These are phyloP conservation scores for Aspidoscelis tigris DNA, from an alignment of 2,113 vertebrate genomes.

Conservation along the genomic window DNA sequence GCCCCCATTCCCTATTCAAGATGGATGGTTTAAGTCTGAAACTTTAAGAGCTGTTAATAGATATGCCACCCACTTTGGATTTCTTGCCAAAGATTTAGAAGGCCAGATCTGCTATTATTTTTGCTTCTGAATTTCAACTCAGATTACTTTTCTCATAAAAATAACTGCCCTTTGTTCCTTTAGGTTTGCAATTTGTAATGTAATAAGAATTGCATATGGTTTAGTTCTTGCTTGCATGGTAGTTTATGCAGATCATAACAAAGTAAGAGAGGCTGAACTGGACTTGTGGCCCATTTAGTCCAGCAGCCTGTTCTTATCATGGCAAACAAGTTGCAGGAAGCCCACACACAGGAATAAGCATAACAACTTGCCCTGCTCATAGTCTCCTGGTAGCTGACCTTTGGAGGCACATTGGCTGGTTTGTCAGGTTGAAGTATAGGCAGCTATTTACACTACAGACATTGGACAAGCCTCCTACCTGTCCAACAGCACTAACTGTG, in stretches of 20 bases:
- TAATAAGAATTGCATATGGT: constrained; percentile 4
- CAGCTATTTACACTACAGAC: too few species aligned
- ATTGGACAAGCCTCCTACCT: too few species aligned
- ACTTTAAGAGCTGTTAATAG: constrained; percentile 31
- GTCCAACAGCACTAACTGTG: too few species aligned
- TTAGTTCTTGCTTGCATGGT: neutral
- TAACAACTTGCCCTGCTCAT: too few species aligned
- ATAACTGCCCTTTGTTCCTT: neutral
- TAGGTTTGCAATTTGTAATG: neutral
- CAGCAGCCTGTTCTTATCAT: neutral
- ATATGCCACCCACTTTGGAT: constrained; percentile 33
- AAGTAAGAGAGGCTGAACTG: neutral
- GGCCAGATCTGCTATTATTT: constrained; percentile 5
- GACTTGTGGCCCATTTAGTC: neutral
- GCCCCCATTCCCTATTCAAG: neutral
- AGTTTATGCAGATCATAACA: neutral
- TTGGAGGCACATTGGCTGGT: too few species aligned
- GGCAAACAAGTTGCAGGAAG: too few species aligned
- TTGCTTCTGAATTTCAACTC: constrained; percentile 24
- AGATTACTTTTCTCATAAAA: constrained; percentile 15
- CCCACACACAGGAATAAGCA: too few species aligned
- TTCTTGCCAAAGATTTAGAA: constrained; percentile 24
- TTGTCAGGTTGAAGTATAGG: too few species aligned
- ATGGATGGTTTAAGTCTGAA: constrained; percentile 1
- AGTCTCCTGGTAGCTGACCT: too few species aligned